A percentile compares a stretch with the other conserved stretches of the same genome.
These are phyloP conservation scores for Marisa cornuarietis DNA, from an alignment of 1,140 invertebrate species.

Conservation along the genomic window DNA sequence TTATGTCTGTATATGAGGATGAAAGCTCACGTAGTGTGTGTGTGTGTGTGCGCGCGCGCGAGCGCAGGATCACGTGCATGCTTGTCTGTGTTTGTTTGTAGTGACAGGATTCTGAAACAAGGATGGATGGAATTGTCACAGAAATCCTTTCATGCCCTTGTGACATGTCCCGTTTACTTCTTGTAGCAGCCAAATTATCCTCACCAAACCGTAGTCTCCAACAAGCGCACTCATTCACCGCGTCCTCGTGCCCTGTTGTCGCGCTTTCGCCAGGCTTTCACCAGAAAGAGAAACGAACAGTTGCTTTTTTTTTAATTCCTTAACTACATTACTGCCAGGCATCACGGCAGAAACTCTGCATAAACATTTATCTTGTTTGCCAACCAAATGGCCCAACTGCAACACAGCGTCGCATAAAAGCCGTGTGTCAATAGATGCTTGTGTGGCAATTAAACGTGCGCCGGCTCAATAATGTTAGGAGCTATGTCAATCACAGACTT, in stretches of 20 bases:
- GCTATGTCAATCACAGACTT: not conserved
- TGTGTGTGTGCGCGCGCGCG: not conserved
- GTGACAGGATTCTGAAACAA: not conserved
- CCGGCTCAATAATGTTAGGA: not conserved
- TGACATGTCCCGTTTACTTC: no score
- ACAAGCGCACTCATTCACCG: no score
- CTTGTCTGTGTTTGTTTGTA: constrained; percentile 4
- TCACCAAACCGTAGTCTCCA: no score
- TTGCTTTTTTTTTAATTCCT: no score
- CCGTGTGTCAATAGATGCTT: constrained; percentile 5
- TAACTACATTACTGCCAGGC: not conserved
- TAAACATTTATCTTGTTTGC: constrained; percentile 13
- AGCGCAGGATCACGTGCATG: not conserved
- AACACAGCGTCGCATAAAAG: not conserved
- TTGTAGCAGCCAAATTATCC: no score
- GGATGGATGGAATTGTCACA: not conserved
- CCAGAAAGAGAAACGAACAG: no score
- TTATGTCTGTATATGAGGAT: not conserved
- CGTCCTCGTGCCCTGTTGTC: no score
- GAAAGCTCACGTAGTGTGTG: not conserved
- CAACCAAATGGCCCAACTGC: constrained; percentile 2
- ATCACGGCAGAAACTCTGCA: not conserved
- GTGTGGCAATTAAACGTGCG: constrained; percentile 10
- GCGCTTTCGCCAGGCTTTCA: no score
- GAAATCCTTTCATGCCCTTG: no score